Evolutionary conservation across 2,113 vertebrate species (phyloP).

Genomic region (Oreotrochilus melanogaster): DNA sequence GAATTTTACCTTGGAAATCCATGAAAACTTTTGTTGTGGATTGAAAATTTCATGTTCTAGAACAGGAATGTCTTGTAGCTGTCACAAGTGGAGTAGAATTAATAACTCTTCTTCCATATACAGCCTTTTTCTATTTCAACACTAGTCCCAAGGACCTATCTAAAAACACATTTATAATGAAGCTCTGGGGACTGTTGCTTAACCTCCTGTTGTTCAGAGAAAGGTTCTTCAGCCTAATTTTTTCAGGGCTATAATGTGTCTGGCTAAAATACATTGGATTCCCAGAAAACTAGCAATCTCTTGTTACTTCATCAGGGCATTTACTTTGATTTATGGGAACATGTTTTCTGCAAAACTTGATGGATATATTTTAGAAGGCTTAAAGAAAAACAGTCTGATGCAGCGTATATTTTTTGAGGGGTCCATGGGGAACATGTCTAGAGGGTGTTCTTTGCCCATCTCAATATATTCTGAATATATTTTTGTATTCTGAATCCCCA

Average conservation of each 20-base stretch:
- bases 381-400: rapidly evolving
- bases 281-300: not conserved
- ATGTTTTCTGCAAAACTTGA: not conserved
- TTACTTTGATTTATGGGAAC: not conserved
- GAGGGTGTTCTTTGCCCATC: not conserved
- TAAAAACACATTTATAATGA: not conserved
- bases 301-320: not conserved
- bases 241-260: not conserved
- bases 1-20: not conserved
- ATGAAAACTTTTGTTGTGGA: not conserved
- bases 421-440: not conserved
- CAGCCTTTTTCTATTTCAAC: not conserved
- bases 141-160: not conserved
- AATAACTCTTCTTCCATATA: not conserved
- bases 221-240: not conserved
- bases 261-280: not conserved
- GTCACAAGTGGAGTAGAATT: not conserved
- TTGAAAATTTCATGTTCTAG: not conserved
- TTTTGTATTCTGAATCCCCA: not conserved
- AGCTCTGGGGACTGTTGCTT: not conserved
- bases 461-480: not conserved
- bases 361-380: not conserved
- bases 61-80: not conserved
- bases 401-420: not conserved
- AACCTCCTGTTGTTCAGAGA: not conserved